A percentile compares a stretch with the other conserved stretches of the same genome.
phyloP scores from a whole-genome alignment of 2,888 invertebrate genomes.

The Lycia hirtaria region DNA sequence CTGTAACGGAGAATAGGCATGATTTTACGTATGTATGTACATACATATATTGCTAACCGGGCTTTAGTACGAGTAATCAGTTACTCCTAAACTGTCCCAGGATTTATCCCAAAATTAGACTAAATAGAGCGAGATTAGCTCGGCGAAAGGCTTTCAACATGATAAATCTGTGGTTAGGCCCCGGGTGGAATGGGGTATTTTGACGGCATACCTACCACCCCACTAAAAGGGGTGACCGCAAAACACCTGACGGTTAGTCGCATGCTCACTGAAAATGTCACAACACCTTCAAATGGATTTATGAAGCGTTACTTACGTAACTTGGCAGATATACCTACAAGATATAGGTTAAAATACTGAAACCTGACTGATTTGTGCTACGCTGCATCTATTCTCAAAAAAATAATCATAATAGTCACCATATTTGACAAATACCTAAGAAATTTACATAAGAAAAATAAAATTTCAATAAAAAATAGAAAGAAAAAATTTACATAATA shows the following conservation, averaged over 20 bases:
- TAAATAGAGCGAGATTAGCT: constrained; percentile 24
- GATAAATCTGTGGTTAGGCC: constrained; percentile 22
- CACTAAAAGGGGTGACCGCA: constrained; percentile 28
- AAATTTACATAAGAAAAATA: too few relatives aligned
- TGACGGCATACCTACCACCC: constrained; percentile 21
- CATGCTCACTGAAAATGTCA: constrained; percentile 20
- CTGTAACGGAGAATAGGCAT: too few relatives aligned
- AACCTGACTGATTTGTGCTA: too few relatives aligned
- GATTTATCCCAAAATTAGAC: constrained; percentile 20
- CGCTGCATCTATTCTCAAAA: too few relatives aligned
- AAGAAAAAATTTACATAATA: too few relatives aligned
- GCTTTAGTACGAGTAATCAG: too few relatives aligned
- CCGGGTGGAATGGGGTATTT: constrained; percentile 22
- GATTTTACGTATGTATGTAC: too few relatives aligned
- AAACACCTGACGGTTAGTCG: constrained; percentile 18
- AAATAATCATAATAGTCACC: too few relatives aligned
- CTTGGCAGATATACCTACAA: constrained; percentile 9
- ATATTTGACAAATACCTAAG: too few relatives aligned
- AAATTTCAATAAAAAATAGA: too few relatives aligned
- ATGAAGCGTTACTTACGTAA: constrained; percentile 15
- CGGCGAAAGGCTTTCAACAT: constrained; percentile 18
- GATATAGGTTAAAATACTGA: too few relatives aligned
- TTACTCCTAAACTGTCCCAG: constrained; percentile 9
- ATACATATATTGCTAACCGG: too few relatives aligned
- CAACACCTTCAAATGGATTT: constrained; percentile 22